Evolutionary conservation across 2,888 invertebrate species (phyloP).

Genomic region (Synanthedon andrenaeformis): DNA sequence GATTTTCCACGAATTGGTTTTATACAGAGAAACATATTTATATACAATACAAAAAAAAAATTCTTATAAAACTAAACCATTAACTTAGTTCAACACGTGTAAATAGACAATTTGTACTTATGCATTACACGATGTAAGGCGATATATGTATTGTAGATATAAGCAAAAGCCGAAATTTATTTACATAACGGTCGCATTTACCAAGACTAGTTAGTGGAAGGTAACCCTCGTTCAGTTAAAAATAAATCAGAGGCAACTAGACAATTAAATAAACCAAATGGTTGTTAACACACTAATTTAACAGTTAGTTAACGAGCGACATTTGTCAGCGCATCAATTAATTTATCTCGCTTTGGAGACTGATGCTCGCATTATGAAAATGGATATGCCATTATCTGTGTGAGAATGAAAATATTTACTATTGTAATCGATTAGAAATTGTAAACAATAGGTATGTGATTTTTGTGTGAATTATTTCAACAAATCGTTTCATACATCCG

Average conservation of each 20-base stretch:
- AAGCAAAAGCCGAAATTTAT: no score
- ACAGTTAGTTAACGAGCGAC: slow-evolving; percentile 2
- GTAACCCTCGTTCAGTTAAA: not conserved
- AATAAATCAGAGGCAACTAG: slow-evolving; percentile 1
- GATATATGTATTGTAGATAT: no score
- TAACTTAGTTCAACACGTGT: no score
- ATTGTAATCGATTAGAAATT: not conserved
- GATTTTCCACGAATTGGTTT: no score
- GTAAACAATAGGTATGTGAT: not conserved
- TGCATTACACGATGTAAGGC: no score
- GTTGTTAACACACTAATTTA: slow-evolving; percentile 4
- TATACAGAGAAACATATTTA: no score
- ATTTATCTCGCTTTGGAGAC: slow-evolving; percentile 2
- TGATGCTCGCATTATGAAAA: not conserved
- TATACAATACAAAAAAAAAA: no score
- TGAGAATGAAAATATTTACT: not conserved
- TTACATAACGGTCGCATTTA: not conserved
- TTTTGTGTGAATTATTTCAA: no score
- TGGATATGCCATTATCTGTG: not conserved
- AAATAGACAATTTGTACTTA: no score
- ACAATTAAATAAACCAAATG: slow-evolving; percentile 6
- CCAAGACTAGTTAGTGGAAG: not conserved
- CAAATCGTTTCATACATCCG: no score
- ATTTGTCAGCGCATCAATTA: slow-evolving; percentile 9
- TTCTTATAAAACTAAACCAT: no score